These are phyloP conservation scores for Electrona antarctica DNA, from an alignment of 2,113 vertebrate species.

Conservation along the genomic window DNA sequence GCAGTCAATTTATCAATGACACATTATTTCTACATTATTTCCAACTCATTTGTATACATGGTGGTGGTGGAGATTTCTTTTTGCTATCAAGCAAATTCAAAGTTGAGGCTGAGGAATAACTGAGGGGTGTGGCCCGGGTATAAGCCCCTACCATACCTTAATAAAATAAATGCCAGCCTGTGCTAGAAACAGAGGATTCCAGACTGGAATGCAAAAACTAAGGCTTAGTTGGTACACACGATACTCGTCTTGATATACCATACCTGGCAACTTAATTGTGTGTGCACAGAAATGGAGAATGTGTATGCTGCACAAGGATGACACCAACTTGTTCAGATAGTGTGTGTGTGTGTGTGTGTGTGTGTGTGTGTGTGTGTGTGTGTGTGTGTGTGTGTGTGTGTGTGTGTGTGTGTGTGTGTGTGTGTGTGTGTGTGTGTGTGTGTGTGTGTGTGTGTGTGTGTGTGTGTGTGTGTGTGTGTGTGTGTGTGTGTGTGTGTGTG, in stretches of 20 bases:
- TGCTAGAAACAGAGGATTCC: conserved; percentile 34
- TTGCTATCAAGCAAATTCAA: conserved; percentile 44
- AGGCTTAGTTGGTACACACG: neutral
- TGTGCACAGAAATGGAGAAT: conserved; percentile 25
- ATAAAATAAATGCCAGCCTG: no score
- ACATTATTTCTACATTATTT: conserved; percentile 24
- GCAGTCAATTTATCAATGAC: conserved; percentile 58
- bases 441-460: conserved; percentile 55
- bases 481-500: conserved; percentile 55
- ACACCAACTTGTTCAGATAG: conserved; percentile 53
- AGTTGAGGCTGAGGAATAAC: conserved; percentile 22
- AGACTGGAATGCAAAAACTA: conserved; percentile 31
- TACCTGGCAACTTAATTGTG: no score
- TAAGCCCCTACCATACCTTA: no score
- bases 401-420: conserved; percentile 59
- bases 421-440: conserved; percentile 56
- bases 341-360: conserved; percentile 58
- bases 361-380: conserved; percentile 15
- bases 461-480: conserved; percentile 58
- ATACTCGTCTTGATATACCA: no score
- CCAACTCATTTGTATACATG: conserved; percentile 58
- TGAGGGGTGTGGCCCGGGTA: no score
- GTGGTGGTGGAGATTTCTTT: conserved; percentile 26
- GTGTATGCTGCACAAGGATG: conserved; percentile 16
- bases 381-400: conserved; percentile 21